A percentile compares a stretch with the other conserved stretches of the same genome.
phyloP scores from a whole-genome alignment of 2,113 vertebrate species.

The Rattus rattus region DNA sequence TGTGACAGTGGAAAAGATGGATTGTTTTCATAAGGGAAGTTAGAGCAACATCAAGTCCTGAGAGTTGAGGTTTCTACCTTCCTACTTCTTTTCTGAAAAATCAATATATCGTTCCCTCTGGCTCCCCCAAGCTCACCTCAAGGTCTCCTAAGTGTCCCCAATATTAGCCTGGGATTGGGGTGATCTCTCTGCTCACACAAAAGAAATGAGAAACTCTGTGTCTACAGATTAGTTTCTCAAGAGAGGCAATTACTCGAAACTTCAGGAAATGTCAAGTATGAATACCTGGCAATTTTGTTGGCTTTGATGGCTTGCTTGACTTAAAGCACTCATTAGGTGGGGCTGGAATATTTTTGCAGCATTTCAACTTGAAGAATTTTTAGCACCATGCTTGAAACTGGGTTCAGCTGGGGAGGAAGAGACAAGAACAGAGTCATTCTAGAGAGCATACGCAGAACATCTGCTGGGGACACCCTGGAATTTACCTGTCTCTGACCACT shows the following conservation, averaged over 20 bases:
- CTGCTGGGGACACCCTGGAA: neutral
- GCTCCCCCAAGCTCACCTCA: constrained; percentile 38
- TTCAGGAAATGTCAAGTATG: constrained; percentile 77
- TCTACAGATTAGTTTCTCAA: constrained; percentile 62
- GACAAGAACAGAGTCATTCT: neutral
- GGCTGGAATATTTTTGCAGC: constrained; percentile 58
- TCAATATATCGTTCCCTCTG: neutral
- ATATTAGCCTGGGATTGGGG: constrained; percentile 59
- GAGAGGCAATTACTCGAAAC: constrained; percentile 76
- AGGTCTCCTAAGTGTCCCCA: constrained; percentile 51
- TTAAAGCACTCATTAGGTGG: constrained; percentile 71
- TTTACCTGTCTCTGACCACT: neutral
- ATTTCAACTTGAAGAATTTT: constrained; percentile 45
- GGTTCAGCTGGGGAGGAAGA: neutral
- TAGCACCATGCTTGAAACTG: constrained; percentile 7
- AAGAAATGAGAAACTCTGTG: constrained; percentile 44
- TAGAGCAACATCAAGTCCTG: constrained; percentile 50
- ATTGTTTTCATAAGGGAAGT: neutral
- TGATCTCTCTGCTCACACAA: constrained; percentile 58
- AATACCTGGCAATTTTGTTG: constrained; percentile 75
- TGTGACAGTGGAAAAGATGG: constrained; percentile 37
- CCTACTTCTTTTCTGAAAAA: constrained; percentile 42
- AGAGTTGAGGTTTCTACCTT: constrained; percentile 20
- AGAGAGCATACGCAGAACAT: neutral
- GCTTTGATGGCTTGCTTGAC: constrained; percentile 67